Evolutionary conservation across 1,140 invertebrate species (phyloP), one percentile per base, ranked within the genome.

Genomic region (Pararge aegeria): DNA sequence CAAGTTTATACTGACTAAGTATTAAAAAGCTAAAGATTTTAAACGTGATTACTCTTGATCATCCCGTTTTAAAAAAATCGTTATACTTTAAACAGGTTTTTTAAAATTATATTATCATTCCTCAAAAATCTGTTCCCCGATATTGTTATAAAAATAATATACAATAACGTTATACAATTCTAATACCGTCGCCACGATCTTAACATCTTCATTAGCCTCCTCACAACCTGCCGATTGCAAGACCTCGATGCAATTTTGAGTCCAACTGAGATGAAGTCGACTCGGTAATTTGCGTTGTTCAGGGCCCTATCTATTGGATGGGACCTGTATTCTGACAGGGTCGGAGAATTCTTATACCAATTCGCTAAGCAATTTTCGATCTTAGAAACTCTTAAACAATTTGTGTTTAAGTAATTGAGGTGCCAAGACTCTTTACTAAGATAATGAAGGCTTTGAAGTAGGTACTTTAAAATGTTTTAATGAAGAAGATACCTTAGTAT

Each of bases 121-220:
- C n/a, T n/a, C n/a, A n/a, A n/a, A n/a, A n/a, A n/a, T n/a, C n/a
- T n/a, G n/a, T n/a, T n/a, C n/a, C n/a, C n/a, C n/a, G n/a, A n/a
- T 79, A 69, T 73, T 79, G 76, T 70, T 71, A 80, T 86, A 82
- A 87, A 86, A 89, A 84, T 87, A 89, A 89, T 85, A 81, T 82
- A 84, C n/a, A n/a, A n/a, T n/a, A 83, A 78, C 75, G 82, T 70
- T 64, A 75, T 80, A 80, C 82, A 66, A 77, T 80, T 81, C 64
- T 73, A 75, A 74, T 77, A 79, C 70, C 51, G 64, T 66, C 57
- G 67, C 61, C 74, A 73, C 73, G 79, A 74, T 74, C 70, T 83
- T 81, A 87, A 89, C 78, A 75, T 89, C 81, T 87, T 87, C 83
- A 89, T 87, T 87, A 86, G 73, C 64, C 61, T 60, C 64, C 55